Conservation (phyloP, 23 tunicate genomes). For the Oikopleura albicans region DNA sequence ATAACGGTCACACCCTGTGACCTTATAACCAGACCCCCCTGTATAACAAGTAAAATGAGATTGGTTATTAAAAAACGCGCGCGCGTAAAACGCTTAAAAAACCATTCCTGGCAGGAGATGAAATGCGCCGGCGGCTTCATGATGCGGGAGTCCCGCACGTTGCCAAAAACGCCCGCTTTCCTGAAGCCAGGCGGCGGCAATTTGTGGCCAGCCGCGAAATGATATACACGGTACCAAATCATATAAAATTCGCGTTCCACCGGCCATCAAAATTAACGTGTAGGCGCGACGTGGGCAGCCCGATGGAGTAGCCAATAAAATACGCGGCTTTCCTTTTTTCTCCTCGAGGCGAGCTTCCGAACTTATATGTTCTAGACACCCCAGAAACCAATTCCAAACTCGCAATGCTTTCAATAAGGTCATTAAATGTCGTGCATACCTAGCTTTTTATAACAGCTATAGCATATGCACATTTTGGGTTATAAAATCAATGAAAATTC, state of each 20-base stretch:
- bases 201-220: constrained; percentile 96
- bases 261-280: constrained; percentile 40
- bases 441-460: too few species aligned
- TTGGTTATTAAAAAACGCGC: too few species aligned
- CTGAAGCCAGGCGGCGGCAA: constrained; percentile 88
- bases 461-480: too few species aligned
- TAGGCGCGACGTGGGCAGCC: constrained; percentile 16
- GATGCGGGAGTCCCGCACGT: background rate
- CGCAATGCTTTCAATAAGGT: background rate
- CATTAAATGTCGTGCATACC: too few species aligned
- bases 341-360: background rate
- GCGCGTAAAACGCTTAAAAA: too few species aligned
- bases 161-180: constrained; percentile 25
- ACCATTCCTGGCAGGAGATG: background rate
- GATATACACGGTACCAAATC: constrained; percentile 82
- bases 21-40: too few species aligned
- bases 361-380: background rate
- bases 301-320: background rate
- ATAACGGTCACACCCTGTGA: too few species aligned
- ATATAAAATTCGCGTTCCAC: constrained; percentile 87
- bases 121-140: constrained; percentile 2
- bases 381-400: constrained; percentile 10
- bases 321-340: background rate
- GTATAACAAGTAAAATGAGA: too few species aligned
- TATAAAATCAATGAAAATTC: too few species aligned